Evolutionary conservation across 2,797 vertebrate species (phyloP).

Genomic region (Carcharodon carcharias): DNA sequence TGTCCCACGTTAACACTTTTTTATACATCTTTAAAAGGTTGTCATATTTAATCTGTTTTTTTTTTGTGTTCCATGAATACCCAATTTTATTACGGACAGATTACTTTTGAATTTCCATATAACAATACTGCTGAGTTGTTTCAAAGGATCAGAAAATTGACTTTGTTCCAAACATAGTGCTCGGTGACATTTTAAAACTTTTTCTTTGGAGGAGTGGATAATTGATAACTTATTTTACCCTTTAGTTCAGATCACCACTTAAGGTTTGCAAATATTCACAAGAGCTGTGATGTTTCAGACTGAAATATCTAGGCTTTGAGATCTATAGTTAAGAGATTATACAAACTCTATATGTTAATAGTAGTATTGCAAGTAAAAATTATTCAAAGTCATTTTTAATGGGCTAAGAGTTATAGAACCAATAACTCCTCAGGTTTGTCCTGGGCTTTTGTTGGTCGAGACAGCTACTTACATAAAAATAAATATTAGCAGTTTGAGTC

Average conservation of each 20-base stretch:
- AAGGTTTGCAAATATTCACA: not conserved
- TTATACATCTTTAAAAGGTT: not conserved
- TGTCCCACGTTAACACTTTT: not conserved
- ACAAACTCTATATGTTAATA: not conserved
- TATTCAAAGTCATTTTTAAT: conserved; percentile 18
- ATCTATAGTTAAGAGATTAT: not conserved
- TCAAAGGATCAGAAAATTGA: not conserved
- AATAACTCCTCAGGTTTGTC: not conserved
- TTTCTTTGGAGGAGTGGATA: not conserved
- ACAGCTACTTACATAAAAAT: not conserved
- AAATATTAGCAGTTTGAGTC: not conserved
- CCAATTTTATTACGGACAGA: not conserved
- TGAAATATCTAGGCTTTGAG: not conserved
- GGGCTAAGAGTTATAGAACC: not conserved
- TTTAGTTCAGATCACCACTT: not conserved
- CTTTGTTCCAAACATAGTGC: not conserved
- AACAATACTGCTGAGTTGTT: not conserved
- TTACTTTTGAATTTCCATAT: conserved; percentile 19
- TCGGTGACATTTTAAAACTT: conserved; percentile 15
- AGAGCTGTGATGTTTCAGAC: not conserved
- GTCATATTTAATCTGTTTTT: not conserved
- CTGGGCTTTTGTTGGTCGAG: not conserved
- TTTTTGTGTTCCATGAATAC: not conserved
- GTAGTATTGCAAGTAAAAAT: not conserved
- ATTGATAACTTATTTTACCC: not conserved